Evolutionary conservation across 2,113 vertebrate species (phyloP).

Genomic region (Saccopteryx leptura): DNA sequence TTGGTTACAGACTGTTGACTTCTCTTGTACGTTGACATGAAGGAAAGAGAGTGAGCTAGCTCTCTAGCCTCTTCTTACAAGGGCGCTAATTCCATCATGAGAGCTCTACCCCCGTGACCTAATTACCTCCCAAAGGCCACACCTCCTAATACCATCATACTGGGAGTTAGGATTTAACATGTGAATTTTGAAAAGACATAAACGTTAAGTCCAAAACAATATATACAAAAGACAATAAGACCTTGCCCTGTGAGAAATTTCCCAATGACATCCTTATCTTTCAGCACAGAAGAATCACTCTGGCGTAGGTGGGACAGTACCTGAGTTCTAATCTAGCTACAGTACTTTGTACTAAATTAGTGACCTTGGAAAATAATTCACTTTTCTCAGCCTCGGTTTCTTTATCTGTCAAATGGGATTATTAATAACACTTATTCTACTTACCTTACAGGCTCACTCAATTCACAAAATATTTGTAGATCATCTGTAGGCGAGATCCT

Average conservation of each 20-base stretch:
- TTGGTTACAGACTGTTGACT: background rate
- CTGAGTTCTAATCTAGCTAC: background rate
- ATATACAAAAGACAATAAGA: background rate
- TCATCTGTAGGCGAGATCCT: background rate
- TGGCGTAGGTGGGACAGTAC: background rate
- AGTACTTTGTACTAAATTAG: background rate
- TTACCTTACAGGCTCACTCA: background rate
- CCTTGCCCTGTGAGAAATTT: background rate
- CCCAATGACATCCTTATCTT: background rate
- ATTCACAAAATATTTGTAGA: background rate
- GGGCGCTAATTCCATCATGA: background rate
- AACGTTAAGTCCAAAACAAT: background rate
- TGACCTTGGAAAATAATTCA: background rate
- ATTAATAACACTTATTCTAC: background rate
- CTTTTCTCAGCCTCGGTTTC: background rate
- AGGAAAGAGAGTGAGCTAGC: background rate
- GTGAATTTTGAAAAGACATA: background rate
- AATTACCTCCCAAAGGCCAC: background rate
- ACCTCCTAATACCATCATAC: background rate
- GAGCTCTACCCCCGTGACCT: background rate
- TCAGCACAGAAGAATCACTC: background rate
- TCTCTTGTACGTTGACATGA: background rate
- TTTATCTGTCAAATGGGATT: slow-evolving; percentile 1
- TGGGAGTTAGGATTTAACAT: background rate
- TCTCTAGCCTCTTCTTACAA: background rate